A percentile compares a stretch with the other conserved stretches of the same genome.
These are phyloP conservation scores for Synaphobranchus kaupii DNA, from an alignment of 2,797 vertebrate species.

Conservation along the genomic window DNA sequence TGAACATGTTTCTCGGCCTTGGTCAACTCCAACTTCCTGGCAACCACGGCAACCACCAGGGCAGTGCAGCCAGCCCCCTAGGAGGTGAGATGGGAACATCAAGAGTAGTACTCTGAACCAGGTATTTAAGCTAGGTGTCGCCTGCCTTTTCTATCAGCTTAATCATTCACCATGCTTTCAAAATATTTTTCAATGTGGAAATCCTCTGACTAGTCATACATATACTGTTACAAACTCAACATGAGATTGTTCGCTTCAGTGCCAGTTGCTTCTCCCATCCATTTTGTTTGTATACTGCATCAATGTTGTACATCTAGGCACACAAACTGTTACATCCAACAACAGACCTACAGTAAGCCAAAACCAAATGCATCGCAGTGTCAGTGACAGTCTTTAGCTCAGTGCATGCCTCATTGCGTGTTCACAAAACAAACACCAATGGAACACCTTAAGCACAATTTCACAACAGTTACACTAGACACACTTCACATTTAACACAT, in stretches of 20 bases:
- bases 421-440: neutral
- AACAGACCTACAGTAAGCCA: neutral
- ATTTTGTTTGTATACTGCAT: neutral
- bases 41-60: slow-evolving; percentile 85
- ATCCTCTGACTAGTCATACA: neutral
- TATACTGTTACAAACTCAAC: neutral
- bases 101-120: neutral
- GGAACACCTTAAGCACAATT: neutral
- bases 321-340: neutral
- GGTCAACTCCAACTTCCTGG: slow-evolving; percentile 88
- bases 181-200: neutral
- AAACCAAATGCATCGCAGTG: neutral
- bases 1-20: slow-evolving; percentile 92
- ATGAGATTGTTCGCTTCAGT: neutral
- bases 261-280: neutral
- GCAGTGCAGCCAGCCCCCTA: slow-evolving; percentile 85
- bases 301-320: neutral
- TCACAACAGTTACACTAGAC: neutral
- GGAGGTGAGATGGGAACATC: slow-evolving; percentile 46
- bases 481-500: neutral
- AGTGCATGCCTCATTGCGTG: neutral
- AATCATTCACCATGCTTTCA: neutral
- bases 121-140: neutral
- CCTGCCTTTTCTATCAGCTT: neutral
- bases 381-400: neutral